These are phyloP conservation scores for Notechis scutatus DNA, from an alignment of 2,113 vertebrate genomes.

Conservation along the genomic window DNA sequence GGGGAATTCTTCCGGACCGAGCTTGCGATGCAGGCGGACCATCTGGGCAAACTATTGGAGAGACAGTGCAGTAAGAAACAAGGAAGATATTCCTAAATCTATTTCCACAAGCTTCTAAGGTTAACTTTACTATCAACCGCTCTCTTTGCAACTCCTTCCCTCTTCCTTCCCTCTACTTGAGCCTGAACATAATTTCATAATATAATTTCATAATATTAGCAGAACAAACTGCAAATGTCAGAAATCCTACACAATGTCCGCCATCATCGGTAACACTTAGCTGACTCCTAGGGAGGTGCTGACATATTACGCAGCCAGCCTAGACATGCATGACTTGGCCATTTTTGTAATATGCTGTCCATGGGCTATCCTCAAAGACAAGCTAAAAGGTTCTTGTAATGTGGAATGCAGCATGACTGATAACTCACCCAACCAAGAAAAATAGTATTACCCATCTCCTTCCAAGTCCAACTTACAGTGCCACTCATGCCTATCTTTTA, in stretches of 20 bases:
- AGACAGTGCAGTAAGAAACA: not conserved
- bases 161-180: not conserved
- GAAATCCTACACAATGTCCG: not conserved
- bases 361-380: not conserved
- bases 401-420: not conserved
- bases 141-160: not conserved
- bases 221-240: not conserved
- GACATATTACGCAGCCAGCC: not conserved
- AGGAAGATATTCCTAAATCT: not conserved
- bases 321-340: not conserved
- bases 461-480: not conserved
- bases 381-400: not conserved
- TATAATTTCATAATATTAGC: not conserved
- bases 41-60: conserved; percentile 84
- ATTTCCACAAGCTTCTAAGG: not conserved
- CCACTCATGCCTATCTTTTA: not conserved
- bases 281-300: not conserved
- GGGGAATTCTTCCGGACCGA: conserved; percentile 86
- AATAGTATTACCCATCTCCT: not conserved
- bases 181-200: not conserved
- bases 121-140: not conserved
- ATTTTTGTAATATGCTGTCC: not conserved
- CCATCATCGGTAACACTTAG: not conserved
- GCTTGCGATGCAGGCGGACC: conserved; percentile 81
- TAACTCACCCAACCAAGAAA: not conserved